Conservation (phyloP, 2,797 vertebrate species). For the Schizopygopsis malacanthus region DNA sequence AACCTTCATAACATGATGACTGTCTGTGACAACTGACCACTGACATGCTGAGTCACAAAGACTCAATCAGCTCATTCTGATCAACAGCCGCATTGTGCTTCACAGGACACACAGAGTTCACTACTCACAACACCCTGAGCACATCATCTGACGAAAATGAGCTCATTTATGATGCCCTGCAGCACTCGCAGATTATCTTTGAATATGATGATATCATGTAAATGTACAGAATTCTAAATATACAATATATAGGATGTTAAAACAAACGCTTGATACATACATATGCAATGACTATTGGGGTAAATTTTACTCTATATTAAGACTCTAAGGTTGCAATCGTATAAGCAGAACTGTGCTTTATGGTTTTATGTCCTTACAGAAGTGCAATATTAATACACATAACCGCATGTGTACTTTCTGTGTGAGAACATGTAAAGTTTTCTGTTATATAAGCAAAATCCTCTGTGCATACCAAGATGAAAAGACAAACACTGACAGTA, state of each 20-base stretch:
- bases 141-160: constrained; percentile 5
- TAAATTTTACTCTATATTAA: neutral
- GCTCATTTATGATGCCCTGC: neutral
- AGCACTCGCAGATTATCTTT: neutral
- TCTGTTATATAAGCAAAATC: neutral
- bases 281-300: neutral
- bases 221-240: neutral
- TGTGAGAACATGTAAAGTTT: neutral
- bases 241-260: neutral
- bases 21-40: constrained; percentile 1
- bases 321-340: neutral
- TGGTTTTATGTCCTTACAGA: neutral
- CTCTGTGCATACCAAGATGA: neutral
- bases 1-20: neutral
- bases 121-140: neutral
- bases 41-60: neutral
- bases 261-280: no score
- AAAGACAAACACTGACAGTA: neutral
- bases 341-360: neutral
- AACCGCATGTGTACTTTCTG: neutral
- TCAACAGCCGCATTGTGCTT: neutral
- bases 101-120: neutral
- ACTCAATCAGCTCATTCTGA: neutral
- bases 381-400: constrained; percentile 1
- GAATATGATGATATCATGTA: neutral